phyloP scores from a whole-genome alignment of 2,113 vertebrate species.

The Vombatus ursinus region DNA sequence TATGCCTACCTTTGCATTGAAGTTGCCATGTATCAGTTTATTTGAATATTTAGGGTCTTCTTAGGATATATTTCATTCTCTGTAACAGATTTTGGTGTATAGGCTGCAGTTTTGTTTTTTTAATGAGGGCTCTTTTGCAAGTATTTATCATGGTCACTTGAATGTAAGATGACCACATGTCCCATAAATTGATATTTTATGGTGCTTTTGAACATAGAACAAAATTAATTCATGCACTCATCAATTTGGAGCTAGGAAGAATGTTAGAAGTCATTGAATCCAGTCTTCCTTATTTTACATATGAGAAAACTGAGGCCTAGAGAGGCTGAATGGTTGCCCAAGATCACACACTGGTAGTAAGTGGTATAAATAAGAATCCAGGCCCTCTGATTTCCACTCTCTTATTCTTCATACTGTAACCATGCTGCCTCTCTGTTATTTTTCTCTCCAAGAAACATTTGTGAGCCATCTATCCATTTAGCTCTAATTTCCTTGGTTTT shows the following conservation, averaged over 20 bases:
- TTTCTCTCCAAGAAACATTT: not conserved
- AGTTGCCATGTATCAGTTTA: not conserved
- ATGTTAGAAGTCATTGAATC: not conserved
- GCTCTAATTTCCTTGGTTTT: not conserved
- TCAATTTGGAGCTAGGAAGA: not conserved
- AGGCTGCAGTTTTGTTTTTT: not conserved
- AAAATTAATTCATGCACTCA: not conserved
- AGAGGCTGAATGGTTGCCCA: constrained; percentile 18
- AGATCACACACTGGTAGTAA: not conserved
- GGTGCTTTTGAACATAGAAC: not conserved
- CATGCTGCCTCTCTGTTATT: not conserved
- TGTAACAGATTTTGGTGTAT: not conserved
- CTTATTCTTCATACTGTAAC: not conserved
- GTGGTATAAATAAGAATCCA: not conserved
- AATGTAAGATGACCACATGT: not conserved
- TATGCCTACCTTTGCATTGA: not conserved
- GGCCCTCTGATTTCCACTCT: not conserved
- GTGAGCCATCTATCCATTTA: not conserved
- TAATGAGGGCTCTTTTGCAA: not conserved
- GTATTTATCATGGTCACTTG: not conserved
- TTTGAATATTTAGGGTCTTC: not conserved
- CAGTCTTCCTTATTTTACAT: not conserved
- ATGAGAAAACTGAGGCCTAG: not conserved
- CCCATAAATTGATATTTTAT: not conserved
- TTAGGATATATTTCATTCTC: no score